Evolutionary conservation across 2,797 vertebrate species (phyloP).

Genomic region (Anguilla obscura): DNA sequence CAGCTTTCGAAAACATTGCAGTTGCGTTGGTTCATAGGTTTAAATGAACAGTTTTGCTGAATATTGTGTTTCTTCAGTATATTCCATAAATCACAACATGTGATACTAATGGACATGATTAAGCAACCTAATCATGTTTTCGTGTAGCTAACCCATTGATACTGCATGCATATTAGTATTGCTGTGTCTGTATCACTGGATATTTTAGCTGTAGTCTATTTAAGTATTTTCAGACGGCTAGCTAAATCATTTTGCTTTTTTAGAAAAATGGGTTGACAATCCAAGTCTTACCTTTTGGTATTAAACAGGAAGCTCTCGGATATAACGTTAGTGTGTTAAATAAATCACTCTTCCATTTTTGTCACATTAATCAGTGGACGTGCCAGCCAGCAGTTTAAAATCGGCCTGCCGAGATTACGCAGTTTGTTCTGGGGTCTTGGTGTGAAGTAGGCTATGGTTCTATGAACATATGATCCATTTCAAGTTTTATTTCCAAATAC

Average conservation of each 20-base stretch:
- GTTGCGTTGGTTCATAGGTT: neutral
- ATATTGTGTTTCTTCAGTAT: neutral
- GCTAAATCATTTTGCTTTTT: neutral
- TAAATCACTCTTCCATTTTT: neutral
- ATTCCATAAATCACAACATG: neutral
- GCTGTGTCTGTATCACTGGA: neutral
- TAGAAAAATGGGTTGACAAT: neutral
- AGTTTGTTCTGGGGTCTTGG: neutral
- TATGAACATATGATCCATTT: neutral
- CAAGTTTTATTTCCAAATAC: neutral
- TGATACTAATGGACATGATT: neutral
- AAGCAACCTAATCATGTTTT: neutral
- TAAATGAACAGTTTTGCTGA: neutral
- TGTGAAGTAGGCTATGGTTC: neutral
- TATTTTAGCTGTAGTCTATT: neutral
- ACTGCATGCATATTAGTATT: neutral
- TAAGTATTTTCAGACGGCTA: neutral
- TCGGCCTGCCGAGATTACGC: neutral
- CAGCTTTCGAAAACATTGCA: neutral
- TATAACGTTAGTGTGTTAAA: neutral
- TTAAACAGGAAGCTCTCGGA: neutral
- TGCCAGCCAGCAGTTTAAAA: neutral
- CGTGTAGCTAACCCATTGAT: neutral
- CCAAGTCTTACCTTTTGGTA: neutral
- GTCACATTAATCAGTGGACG: neutral